Conservation (phyloP, 2,113 vertebrate genomes). For the Mirounga angustirostris region DNA sequence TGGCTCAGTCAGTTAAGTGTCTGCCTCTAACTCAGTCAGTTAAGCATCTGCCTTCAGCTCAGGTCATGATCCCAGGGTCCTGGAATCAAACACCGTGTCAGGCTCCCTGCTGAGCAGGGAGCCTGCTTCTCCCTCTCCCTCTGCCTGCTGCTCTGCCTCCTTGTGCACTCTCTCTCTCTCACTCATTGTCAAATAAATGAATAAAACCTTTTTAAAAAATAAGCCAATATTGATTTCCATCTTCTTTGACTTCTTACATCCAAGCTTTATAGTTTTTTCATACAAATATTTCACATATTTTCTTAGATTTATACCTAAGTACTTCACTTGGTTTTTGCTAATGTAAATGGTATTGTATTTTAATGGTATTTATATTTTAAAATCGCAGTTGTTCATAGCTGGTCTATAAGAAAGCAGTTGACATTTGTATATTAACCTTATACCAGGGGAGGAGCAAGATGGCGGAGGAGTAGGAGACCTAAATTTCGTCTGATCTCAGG, state of each 20-base stretch:
- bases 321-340: neutral
- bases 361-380: neutral
- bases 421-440: neutral
- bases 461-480: too few relatives aligned
- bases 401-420: neutral
- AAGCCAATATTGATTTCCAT: neutral
- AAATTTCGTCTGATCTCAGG: too few relatives aligned
- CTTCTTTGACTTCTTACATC: neutral
- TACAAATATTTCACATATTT: neutral
- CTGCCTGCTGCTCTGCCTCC: neutral
- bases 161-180: neutral
- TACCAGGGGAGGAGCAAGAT: too few relatives aligned
- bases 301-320: neutral
- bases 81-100: fast-evolving
- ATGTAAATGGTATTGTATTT: neutral
- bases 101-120: neutral
- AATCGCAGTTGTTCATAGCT: neutral
- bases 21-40: too few relatives aligned
- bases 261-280: neutral
- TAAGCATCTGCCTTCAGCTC: neutral
- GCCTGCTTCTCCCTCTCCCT: neutral
- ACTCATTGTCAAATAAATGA: neutral
- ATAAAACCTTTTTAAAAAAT: neutral
- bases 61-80: neutral
- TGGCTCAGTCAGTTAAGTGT: neutral